These are phyloP conservation scores for Protula sp. DNA, from an alignment of 2,888 invertebrate genomes.

Conservation along the genomic window DNA sequence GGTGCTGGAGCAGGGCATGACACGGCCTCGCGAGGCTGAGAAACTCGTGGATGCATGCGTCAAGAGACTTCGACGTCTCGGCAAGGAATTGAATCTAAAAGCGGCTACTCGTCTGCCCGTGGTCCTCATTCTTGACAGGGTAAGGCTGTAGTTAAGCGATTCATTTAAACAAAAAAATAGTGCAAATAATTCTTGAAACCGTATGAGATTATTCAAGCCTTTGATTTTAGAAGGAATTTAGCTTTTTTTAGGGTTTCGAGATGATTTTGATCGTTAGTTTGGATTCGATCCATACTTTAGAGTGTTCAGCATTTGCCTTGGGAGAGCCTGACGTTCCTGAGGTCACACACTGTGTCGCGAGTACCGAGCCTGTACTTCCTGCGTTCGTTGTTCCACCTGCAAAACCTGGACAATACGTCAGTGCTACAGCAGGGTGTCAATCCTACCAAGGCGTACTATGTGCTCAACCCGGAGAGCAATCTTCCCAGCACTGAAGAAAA, in stretches of 20 bases:
- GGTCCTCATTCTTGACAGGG: slow-evolving; percentile 44
- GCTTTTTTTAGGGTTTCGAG: too few relatives aligned
- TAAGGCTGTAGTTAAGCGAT: too few relatives aligned
- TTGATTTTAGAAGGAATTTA: too few relatives aligned
- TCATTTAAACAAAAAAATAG: too few relatives aligned
- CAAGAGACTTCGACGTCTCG: not conserved
- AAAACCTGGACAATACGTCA: slow-evolving; percentile 15
- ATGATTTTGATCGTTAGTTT: too few relatives aligned
- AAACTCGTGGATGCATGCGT: not conserved
- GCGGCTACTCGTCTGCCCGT: slow-evolving; percentile 22
- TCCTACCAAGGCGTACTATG: slow-evolving; percentile 61
- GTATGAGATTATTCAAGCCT: too few relatives aligned
- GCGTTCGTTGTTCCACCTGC: slow-evolving; percentile 8
- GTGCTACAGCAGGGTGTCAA: slow-evolving; percentile 34
- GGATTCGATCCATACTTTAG: too few relatives aligned
- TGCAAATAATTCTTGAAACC: too few relatives aligned
- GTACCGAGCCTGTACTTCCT: slow-evolving; percentile 63
- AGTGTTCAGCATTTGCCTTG: slow-evolving; percentile 72
- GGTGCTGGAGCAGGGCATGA: too few relatives aligned
- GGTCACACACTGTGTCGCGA: slow-evolving; percentile 66
- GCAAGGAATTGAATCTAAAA: slow-evolving; percentile 2
- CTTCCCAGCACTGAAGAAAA: slow-evolving; percentile 62
- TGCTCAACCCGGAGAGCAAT: slow-evolving; percentile 70
- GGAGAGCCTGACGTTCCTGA: slow-evolving; percentile 67
- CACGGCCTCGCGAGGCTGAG: not conserved